These are phyloP conservation scores for Anisognathus igniventris DNA, from an alignment of 2,797 vertebrate species.

Conservation along the genomic window DNA sequence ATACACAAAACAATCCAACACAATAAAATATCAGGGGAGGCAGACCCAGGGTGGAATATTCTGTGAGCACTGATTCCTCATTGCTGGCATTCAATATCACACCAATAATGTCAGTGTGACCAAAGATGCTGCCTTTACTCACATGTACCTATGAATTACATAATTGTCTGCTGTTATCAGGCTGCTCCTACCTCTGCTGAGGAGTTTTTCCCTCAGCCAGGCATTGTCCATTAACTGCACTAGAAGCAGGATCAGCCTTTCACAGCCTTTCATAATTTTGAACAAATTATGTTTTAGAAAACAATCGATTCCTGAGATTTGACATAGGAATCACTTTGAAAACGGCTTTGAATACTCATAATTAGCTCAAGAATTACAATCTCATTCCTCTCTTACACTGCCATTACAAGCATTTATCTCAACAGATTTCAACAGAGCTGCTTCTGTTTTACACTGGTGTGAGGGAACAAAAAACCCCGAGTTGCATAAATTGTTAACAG, in stretches of 20 bases:
- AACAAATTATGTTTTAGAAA: constrained; percentile 6
- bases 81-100: not conserved
- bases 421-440: not conserved
- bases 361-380: constrained; percentile 23
- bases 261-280: not conserved
- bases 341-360: not conserved
- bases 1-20: not conserved
- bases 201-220: not conserved
- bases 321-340: not conserved
- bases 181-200: not conserved
- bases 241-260: not conserved
- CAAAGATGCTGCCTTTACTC: not conserved
- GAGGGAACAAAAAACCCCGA: not conserved
- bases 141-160: not conserved
- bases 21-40: not conserved
- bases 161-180: not conserved
- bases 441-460: not conserved
- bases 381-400: not conserved
- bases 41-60: not conserved
- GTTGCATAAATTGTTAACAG: constrained; percentile 34
- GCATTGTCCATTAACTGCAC: not conserved
- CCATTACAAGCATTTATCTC: not conserved
- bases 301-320: not conserved
- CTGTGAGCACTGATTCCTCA: not conserved
- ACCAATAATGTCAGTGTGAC: not conserved